Evolutionary conservation across 2,113 vertebrate genomes (phyloP).

Genomic region (Pontoporia blainvillei): DNA sequence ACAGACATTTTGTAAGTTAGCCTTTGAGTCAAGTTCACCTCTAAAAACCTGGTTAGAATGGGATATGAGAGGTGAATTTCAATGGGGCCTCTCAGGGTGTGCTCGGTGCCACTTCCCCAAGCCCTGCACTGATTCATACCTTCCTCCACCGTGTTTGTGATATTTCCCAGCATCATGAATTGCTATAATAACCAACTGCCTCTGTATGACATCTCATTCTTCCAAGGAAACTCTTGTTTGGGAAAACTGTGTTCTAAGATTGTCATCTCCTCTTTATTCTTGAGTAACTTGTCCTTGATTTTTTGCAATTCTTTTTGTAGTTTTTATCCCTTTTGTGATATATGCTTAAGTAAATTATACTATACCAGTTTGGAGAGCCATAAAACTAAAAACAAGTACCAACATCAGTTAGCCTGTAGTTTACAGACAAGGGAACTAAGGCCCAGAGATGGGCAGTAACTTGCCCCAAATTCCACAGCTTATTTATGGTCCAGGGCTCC

Average conservation of each 20-base stretch:
- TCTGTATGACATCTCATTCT: neutral
- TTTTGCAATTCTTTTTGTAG: neutral
- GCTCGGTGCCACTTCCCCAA: neutral
- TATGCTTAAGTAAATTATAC: neutral
- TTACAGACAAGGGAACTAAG: neutral
- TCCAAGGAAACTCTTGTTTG: neutral
- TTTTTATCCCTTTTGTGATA: neutral
- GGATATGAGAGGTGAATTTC: conserved; percentile 25
- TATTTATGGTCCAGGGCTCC: neutral
- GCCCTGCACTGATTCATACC: neutral
- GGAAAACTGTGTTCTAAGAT: neutral
- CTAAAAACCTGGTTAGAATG: neutral
- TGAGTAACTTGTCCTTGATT: neutral
- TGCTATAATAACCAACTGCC: neutral
- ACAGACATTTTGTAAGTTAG: conserved; percentile 31
- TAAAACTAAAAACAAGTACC: neutral
- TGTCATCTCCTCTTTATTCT: neutral
- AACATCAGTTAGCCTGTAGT: neutral
- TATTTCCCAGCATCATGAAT: neutral
- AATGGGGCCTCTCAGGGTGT: neutral
- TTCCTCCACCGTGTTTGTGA: neutral
- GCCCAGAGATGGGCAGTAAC: neutral
- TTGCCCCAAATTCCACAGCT: neutral
- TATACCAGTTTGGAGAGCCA: neutral
- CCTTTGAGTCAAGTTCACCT: conserved; percentile 30